phyloP scores from a whole-genome alignment of 2,113 vertebrate genomes.

The pig (Sus scrofa) region T2T-Sscrofa CM001155.3:6998501-6999000 shows the following conservation, averaged over 20 bases:
- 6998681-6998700: not conserved
- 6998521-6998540: not conserved
- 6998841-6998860: rapidly evolving
- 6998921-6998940: not conserved
- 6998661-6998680: not conserved
- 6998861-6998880: not conserved
- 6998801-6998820: not conserved
- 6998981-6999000: not conserved
- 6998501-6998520: rapidly evolving
- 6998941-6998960: not conserved
- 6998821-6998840: not conserved
- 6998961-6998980: not conserved
- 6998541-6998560: not conserved
- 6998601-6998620: not conserved
- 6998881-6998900: not conserved
- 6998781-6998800: not conserved
- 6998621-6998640: not conserved
- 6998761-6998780: too few species aligned
- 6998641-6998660: not conserved
- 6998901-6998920: not conserved
- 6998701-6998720: not conserved
- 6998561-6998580: not conserved
- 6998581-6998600: not conserved
- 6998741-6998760: too few species aligned
- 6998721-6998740: too few species aligned